Percentiles rank a stretch among this genome's conserved stretches.
phyloP scores from a whole-genome alignment of 2,888 invertebrate species.

The Tetheella fluctuosa region DNA sequence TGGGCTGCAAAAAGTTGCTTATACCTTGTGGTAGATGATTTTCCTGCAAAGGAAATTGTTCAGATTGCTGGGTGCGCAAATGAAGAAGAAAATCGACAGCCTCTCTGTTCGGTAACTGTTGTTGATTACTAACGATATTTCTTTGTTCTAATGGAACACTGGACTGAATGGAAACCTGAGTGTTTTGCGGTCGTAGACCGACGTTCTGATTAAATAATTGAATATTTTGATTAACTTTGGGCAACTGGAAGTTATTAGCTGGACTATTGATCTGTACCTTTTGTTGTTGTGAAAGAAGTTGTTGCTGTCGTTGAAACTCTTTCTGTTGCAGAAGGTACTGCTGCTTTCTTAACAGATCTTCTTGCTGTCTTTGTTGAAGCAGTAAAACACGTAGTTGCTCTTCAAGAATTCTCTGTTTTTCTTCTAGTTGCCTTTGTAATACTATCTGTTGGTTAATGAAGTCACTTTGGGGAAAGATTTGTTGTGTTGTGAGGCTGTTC shows the following conservation, averaged over 20 bases:
- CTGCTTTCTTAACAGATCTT: slow-evolving; percentile 86
- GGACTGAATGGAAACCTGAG: slow-evolving; percentile 78
- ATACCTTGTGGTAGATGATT: slow-evolving; percentile 79
- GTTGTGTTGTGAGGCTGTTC: slow-evolving; percentile 34
- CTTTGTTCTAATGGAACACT: slow-evolving; percentile 70
- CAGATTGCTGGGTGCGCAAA: slow-evolving; percentile 71
- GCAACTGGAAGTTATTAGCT: slow-evolving; percentile 63
- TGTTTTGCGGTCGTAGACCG: slow-evolving; percentile 53
- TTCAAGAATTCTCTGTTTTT: slow-evolving; percentile 88
- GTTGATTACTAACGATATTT: slow-evolving; percentile 72
- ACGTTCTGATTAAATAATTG: slow-evolving; percentile 55
- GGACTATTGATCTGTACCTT: slow-evolving; percentile 60
- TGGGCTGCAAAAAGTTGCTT: slow-evolving; percentile 68
- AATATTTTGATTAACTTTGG: slow-evolving; percentile 61
- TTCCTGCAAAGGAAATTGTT: slow-evolving; percentile 77
- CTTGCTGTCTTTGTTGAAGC: slow-evolving; percentile 88
- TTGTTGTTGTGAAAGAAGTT: slow-evolving; percentile 52
- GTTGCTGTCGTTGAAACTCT: slow-evolving; percentile 69
- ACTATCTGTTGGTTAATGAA: slow-evolving; percentile 68
- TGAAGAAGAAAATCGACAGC: slow-evolving; percentile 81
- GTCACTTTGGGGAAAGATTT: slow-evolving; percentile 49
- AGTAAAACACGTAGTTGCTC: slow-evolving; percentile 88
- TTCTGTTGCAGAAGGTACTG: slow-evolving; percentile 83
- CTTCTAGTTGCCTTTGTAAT: slow-evolving; percentile 82
- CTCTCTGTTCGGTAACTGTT: slow-evolving; percentile 84